Evolutionary conservation across 2,888 invertebrate genomes (phyloP).

Genomic region (Heliconius ethilla): DNA sequence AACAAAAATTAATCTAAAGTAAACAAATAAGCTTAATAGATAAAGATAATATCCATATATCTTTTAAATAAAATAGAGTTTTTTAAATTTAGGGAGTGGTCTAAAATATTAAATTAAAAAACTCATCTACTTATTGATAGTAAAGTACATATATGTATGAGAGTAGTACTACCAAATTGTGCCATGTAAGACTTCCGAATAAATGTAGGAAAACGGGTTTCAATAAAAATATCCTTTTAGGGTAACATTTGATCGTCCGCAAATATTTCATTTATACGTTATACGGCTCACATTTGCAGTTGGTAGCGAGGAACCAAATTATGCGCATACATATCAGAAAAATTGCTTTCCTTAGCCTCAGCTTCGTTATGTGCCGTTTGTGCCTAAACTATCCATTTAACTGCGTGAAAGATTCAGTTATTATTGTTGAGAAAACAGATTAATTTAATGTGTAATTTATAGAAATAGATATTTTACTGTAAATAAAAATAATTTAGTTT

Average conservation of each 20-base stretch:
- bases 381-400: neutral
- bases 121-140: slow-evolving; percentile 33
- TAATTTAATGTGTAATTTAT: no score
- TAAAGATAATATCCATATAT: neutral
- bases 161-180: slow-evolving; percentile 35
- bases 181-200: slow-evolving; percentile 34
- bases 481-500: neutral
- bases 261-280: slow-evolving; percentile 41
- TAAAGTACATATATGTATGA: neutral
- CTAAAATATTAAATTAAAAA: neutral
- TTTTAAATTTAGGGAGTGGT: no score
- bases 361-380: slow-evolving; percentile 9
- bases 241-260: slow-evolving; percentile 46
- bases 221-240: slow-evolving; percentile 50
- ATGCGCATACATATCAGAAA: slow-evolving; percentile 37
- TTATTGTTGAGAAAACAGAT: neutral
- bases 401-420: neutral
- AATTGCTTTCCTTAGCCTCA: slow-evolving; percentile 34
- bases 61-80: neutral
- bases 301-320: slow-evolving; percentile 31
- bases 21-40: neutral
- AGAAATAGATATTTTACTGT: no score
- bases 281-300: slow-evolving; percentile 32
- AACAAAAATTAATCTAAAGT: neutral
- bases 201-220: slow-evolving; percentile 45